These are phyloP conservation scores for Borostomias antarcticus DNA, from an alignment of 2,797 vertebrate genomes.

Conservation along the genomic window DNA sequence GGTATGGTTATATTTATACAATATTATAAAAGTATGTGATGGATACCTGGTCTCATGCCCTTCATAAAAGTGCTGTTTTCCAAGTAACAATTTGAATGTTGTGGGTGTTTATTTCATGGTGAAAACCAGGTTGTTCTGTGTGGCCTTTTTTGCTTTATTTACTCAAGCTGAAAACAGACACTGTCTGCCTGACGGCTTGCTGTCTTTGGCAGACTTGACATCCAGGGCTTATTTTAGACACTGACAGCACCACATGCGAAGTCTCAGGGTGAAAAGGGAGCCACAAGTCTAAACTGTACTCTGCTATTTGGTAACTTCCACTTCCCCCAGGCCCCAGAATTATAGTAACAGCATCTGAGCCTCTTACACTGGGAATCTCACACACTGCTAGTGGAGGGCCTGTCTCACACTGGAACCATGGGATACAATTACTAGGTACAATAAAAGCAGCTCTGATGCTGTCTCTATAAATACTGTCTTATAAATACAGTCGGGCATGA, in stretches of 20 bases:
- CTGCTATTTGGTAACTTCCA: neutral
- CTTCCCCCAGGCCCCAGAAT: constrained; percentile 2
- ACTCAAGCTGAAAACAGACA: neutral
- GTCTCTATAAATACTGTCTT: constrained; percentile 17
- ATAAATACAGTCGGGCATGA: constrained; percentile 4
- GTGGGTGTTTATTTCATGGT: neutral
- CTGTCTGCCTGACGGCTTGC: neutral
- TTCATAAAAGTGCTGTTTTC: too few species aligned
- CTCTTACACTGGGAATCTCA: neutral
- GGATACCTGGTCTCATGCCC: too few species aligned
- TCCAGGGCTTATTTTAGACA: neutral
- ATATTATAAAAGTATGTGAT: too few species aligned
- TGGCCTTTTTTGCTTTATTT: neutral
- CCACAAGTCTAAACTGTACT: constrained; percentile 10
- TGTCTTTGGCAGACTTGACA: constrained; percentile 16
- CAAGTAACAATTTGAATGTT: neutral
- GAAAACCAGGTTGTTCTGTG: neutral
- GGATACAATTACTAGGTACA: constrained; percentile 5
- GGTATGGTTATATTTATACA: too few species aligned
- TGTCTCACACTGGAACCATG: neutral
- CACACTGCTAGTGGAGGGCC: neutral
- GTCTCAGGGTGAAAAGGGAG: neutral
- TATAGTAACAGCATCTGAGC: constrained; percentile 11
- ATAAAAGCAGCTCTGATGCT: neutral
- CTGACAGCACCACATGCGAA: neutral